Conservation (phyloP, 1,140 invertebrate genomes). For the Trichonephila clavata region DNA sequence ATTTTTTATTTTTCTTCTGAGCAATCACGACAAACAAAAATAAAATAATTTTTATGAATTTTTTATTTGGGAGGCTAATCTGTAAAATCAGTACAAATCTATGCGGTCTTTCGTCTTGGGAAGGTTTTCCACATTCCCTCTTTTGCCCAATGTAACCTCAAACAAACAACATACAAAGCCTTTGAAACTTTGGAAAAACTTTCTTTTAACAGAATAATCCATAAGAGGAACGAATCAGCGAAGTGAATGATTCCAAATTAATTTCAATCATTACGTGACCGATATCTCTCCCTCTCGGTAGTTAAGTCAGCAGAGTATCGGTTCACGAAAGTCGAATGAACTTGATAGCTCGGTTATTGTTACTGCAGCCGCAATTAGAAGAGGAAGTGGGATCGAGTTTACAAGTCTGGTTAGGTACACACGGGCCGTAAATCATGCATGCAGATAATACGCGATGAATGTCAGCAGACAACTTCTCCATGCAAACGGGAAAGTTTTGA, state of each 20-base stretch:
- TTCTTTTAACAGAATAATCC: too few relatives aligned
- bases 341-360: not conserved
- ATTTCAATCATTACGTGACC: not conserved
- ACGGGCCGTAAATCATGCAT: not conserved
- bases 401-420: not conserved
- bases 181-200: fast-evolving
- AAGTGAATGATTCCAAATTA: not conserved
- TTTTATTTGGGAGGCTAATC: too few relatives aligned
- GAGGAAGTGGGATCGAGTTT: not conserved
- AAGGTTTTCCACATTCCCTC: too few relatives aligned
- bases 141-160: too few relatives aligned
- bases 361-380: not conserved
- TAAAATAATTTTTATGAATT: too few relatives aligned
- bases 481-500: not conserved
- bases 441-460: not conserved
- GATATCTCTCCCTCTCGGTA: not conserved
- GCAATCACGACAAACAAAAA: too few relatives aligned
- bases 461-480: not conserved
- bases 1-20: too few relatives aligned
- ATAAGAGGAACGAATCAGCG: not conserved
- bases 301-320: not conserved
- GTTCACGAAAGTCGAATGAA: not conserved
- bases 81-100: too few relatives aligned
- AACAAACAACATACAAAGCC: too few relatives aligned
- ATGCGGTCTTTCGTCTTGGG: too few relatives aligned